A percentile compares a stretch with the other conserved stretches of the same genome.
Evolutionary conservation across 1,140 invertebrate species (phyloP).

Genomic region (Copidosoma floridanum): DNA sequence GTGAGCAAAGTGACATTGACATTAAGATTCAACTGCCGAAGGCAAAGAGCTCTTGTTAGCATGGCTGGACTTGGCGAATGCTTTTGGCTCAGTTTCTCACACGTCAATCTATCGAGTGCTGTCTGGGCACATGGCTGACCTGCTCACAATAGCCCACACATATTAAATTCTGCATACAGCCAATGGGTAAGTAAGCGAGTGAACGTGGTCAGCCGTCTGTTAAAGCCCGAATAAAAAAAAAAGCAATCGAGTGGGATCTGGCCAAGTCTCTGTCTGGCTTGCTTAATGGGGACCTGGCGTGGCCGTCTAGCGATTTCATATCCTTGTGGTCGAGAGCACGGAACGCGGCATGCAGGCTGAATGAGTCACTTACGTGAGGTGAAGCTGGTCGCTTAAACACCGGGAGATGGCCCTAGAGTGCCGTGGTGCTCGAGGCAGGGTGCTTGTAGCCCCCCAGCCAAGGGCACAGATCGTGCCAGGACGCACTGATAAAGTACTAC

Average conservation of each 20-base stretch:
- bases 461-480: too few relatives aligned
- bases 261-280: constrained; percentile 27
- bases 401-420: too few relatives aligned
- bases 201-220: constrained; percentile 35
- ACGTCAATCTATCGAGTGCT: too few relatives aligned
- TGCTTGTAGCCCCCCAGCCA: too few relatives aligned
- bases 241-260: constrained; percentile 14
- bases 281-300: constrained; percentile 1
- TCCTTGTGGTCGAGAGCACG: constrained; percentile 32
- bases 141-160: too few relatives aligned
- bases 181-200: too few relatives aligned
- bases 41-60: constrained; percentile 32
- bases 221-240: constrained; percentile 24
- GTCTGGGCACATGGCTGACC: constrained; percentile 20
- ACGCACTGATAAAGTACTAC: too few relatives aligned
- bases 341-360: too few relatives aligned
- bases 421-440: too few relatives aligned
- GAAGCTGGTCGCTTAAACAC: too few relatives aligned
- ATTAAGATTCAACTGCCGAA: constrained; percentile 30
- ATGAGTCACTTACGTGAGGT: constrained; percentile 17
- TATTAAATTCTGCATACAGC: too few relatives aligned
- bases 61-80: constrained; percentile 42
- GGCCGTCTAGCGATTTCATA: constrained; percentile 7
- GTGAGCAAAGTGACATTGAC: constrained; percentile 24
- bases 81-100: too few relatives aligned